Evolutionary conservation across 2,888 invertebrate genomes (phyloP), one percentile per base, ranked within the genome.

Genomic region (Rhingia rostrata): DNA sequence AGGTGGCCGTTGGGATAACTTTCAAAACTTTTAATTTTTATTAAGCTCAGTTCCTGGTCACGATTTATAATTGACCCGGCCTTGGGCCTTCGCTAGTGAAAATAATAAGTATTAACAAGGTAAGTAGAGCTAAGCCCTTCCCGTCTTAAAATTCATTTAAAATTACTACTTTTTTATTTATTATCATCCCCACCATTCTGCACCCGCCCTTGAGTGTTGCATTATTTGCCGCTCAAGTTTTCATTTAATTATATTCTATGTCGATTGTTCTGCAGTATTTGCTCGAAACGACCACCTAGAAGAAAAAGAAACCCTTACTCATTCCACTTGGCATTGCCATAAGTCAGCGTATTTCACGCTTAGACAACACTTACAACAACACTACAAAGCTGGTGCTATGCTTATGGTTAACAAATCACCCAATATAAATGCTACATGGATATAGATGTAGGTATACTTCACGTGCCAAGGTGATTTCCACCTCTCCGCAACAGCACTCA

Each of bases 391-490:
- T 60, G 53, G 66, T 54, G 54, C 61, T 64, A 60, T 39, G 61
- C 51, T 60, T 53, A 41, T 60, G 61, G 58, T 30, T 67, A 54
- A 37, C 33, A 66, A 61, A 80, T 72, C 58, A 51, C 37, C 60
- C 43, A 49, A 54, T 66, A 45, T 5, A 60, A 49, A 58, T 53
- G 30, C 33, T 37, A 6, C 35, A 54, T 51, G 45, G 3, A 45
- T n/a, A 12, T 43, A 2, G 30, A 9, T 5, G 10, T n/a, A 51
- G 7, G 70, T 64, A 53, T 35, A 70, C 53, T 53, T 30, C 39
- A 53, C 70, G 51, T 64, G 81, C 75, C 81, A 82, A 82, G 81
- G 81, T 82, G 81, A 77, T 70, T 75, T 70, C 39, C 49, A 58
- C 47, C 70, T 67, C 56, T 39, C 61, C 33, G 22, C 54, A 67